A percentile compares a stretch with the other conserved stretches of the same genome.
These are phyloP conservation scores for Empis livida DNA, from an alignment of 2,888 invertebrate species.

Conservation along the genomic window DNA sequence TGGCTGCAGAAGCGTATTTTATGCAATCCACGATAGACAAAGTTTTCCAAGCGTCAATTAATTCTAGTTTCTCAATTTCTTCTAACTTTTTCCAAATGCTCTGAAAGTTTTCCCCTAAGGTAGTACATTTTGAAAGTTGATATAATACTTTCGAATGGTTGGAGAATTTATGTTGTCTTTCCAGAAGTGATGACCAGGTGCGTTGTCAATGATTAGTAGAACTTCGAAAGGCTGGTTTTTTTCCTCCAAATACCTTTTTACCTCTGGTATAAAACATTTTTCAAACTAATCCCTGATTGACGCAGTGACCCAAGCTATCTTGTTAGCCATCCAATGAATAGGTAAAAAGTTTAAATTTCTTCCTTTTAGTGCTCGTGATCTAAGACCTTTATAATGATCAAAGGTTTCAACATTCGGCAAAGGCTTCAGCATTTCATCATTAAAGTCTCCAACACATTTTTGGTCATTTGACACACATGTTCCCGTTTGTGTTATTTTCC, in stretches of 20 bases:
- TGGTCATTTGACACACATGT: too few species aligned
- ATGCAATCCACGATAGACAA: background rate
- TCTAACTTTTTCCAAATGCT: background rate
- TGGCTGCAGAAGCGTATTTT: background rate
- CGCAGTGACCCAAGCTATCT: too few species aligned
- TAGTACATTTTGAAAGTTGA: background rate
- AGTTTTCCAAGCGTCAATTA: background rate
- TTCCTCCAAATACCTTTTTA: too few species aligned
- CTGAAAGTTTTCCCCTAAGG: background rate
- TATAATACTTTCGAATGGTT: background rate
- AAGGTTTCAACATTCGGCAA: too few species aligned
- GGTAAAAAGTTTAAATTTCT: too few species aligned
- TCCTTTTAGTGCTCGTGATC: too few species aligned
- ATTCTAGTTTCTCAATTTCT: background rate
- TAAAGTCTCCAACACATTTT: too few species aligned
- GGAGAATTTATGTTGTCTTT: background rate
- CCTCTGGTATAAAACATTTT: background rate
- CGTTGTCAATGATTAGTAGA: conserved; percentile 6
- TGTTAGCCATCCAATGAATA: too few species aligned
- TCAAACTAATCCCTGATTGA: background rate
- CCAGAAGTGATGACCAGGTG: background rate
- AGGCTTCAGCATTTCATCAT: too few species aligned
- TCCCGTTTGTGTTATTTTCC: too few species aligned
- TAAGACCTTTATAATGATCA: too few species aligned
- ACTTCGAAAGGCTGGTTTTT: too few species aligned